Evolutionary conservation across 2,888 invertebrate genomes (phyloP).

Genomic region (Mylabris sibirica): DNA sequence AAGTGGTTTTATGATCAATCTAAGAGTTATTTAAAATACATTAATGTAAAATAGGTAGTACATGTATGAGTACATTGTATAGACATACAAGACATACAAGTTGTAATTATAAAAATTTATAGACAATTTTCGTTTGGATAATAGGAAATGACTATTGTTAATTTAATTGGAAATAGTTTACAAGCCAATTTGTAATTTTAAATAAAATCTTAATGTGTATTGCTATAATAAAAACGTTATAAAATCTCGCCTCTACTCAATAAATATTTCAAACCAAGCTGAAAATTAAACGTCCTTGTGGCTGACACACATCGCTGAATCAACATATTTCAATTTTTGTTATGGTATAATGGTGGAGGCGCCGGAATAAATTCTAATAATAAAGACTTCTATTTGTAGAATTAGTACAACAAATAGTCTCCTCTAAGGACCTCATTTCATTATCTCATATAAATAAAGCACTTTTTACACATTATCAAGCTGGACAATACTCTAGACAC

Average conservation of each 20-base stretch:
- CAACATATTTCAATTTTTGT: not conserved
- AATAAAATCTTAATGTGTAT: too few species aligned
- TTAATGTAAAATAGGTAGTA: not conserved
- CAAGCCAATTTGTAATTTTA: too few species aligned
- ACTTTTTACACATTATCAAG: too few species aligned
- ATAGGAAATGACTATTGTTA: too few species aligned
- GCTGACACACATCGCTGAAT: not conserved
- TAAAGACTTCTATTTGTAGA: not conserved
- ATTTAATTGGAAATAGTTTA: too few species aligned
- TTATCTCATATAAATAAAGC: too few species aligned
- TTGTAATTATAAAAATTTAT: not conserved
- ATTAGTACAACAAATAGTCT: not conserved
- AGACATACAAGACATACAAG: too few species aligned
- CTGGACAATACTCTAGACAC: too few species aligned
- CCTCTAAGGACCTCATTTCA: too few species aligned
- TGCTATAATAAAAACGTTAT: too few species aligned
- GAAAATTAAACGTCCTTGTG: not conserved
- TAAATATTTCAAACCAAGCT: too few species aligned
- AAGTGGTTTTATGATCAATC: not conserved
- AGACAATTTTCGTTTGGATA: not conserved
- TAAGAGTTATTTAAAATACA: not conserved
- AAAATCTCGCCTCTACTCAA: not conserved
- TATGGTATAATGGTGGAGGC: conserved; percentile 23
- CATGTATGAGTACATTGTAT: too few species aligned
- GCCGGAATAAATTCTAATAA: conserved; percentile 16